Evolutionary conservation across 2,797 vertebrate species (phyloP), one percentile per base, ranked within the genome.

Genomic region (Sphenodon punctatus): DNA sequence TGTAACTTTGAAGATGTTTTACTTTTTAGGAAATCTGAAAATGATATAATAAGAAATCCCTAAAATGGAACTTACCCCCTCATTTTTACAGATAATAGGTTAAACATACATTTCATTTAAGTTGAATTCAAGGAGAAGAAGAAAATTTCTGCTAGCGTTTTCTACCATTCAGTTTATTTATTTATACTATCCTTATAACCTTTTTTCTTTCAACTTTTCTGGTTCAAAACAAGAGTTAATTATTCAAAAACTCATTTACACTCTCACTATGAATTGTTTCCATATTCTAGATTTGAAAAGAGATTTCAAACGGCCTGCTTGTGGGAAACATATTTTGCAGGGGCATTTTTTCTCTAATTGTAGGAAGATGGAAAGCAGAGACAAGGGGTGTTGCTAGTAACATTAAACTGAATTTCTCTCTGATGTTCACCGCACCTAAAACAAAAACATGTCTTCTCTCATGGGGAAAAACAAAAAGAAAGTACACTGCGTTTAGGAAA

Each of bases 341-440:
- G 8, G 77, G 39, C 25, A 42, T 20, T 69, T 63, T 38, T 42
- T 71, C 6, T 43, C 1, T 65, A 78, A 87, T 53, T 41, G 55
- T 58, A 30, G 68, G 43, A 84, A 79, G 87, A 71, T 55, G 70
- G 51, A 85, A 16, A 34, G n/a, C n/a, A n/a, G n/a, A n/a, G n/a
- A n/a, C 42, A 55, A 76, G 69, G 14, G 20, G 58, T 45, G 25
- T 64, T 43, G 22, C 45, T 45, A n/a, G 1, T 45, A 60, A 7
- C 13, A 38, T 48, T 41, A 80, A n/a, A 69, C 46, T 34, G 17
- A 25, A 59, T 67, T 88, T 86, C 42, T 6, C 4, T 51, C 82
- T 79, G 19, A 19, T 19, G 20, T 41, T n/a, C n/a, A n/a, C n/a
- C n/a, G n/a, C n/a, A 78, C 39, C 55, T 51, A 67, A 67, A 79